Evolutionary conservation across 2,888 invertebrate species (phyloP).

Genomic region (Stegophylla sp.): DNA sequence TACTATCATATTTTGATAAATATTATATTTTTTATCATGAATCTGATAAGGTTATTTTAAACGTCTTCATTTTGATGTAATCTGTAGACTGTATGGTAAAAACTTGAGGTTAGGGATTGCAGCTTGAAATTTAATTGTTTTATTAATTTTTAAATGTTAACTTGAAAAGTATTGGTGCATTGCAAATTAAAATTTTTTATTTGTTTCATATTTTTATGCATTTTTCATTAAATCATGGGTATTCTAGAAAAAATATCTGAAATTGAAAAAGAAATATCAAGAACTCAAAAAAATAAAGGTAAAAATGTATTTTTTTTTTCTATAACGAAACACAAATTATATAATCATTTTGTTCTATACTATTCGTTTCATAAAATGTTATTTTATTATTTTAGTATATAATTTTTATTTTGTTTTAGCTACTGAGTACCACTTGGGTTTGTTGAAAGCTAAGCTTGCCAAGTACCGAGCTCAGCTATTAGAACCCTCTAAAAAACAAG

Average conservation of each 20-base stretch:
- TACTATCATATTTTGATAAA: neutral
- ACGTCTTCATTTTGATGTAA: neutral
- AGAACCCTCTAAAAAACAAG: constrained; percentile 91
- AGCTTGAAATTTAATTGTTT: neutral
- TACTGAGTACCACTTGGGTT: constrained; percentile 97
- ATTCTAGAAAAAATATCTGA: constrained; percentile 98
- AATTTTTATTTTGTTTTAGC: constrained; percentile 72
- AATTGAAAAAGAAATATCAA: constrained; percentile 96
- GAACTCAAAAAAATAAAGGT: constrained; percentile 99
- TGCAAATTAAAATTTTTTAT: neutral
- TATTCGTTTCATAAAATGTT: neutral
- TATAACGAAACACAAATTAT: no score
- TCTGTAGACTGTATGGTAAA: neutral
- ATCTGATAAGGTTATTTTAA: constrained; percentile 32
- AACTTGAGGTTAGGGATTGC: constrained; percentile 24
- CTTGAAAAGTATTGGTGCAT: neutral
- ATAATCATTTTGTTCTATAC: constrained; percentile 20
- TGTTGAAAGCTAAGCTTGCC: constrained; percentile 94
- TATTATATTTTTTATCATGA: neutral
- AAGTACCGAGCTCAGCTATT: constrained; percentile 92
- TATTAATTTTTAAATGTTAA: neutral
- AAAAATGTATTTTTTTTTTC: constrained; percentile 58
- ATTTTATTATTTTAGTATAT: neutral
- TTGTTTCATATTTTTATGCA: constrained; percentile 16
- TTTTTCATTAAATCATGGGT: constrained; percentile 75